Conservation (phyloP, 2,797 vertebrate genomes). For the Manis crassicaudata region DNA sequence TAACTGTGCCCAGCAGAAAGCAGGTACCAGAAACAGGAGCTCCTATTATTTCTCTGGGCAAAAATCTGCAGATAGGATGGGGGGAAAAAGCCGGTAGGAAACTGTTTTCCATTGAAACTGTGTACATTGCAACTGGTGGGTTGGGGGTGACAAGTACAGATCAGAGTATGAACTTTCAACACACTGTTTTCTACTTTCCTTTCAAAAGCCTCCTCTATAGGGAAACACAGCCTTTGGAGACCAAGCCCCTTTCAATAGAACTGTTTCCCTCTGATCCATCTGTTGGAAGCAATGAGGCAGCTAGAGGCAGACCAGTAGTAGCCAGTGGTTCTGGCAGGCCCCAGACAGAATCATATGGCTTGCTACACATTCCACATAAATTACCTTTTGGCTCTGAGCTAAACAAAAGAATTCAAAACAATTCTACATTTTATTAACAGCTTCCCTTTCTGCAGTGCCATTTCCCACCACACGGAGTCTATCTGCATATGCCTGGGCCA, state of each 20-base stretch:
- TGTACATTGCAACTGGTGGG: rapidly evolving
- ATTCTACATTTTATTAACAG: conserved; percentile 80
- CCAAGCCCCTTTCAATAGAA: neutral
- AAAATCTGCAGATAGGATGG: neutral
- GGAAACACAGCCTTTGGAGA: neutral
- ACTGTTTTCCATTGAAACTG: too few relatives aligned
- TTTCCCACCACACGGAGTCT: conserved; percentile 56
- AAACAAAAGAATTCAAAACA: conserved; percentile 79
- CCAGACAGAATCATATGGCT: conserved; percentile 64
- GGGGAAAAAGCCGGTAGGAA: neutral
- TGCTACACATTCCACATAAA: conserved; percentile 73
- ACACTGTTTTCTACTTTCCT: neutral
- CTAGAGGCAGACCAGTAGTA: neutral
- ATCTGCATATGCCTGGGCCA: conserved; percentile 74
- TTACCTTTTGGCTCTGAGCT: conserved; percentile 79
- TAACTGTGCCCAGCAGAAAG: neutral
- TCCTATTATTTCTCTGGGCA: neutral
- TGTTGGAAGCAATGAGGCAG: neutral
- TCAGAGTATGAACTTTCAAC: neutral
- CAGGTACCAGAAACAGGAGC: neutral
- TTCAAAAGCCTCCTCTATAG: neutral
- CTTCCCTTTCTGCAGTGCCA: conserved; percentile 39
- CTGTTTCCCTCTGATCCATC: neutral
- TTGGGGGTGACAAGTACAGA: neutral
- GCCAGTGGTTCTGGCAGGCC: conserved; percentile 65